Percentiles rank a stretch among this genome's conserved stretches.
Evolutionary conservation across 2,113 vertebrate species (phyloP).

Genomic region (Microcebus jonahi): DNA sequence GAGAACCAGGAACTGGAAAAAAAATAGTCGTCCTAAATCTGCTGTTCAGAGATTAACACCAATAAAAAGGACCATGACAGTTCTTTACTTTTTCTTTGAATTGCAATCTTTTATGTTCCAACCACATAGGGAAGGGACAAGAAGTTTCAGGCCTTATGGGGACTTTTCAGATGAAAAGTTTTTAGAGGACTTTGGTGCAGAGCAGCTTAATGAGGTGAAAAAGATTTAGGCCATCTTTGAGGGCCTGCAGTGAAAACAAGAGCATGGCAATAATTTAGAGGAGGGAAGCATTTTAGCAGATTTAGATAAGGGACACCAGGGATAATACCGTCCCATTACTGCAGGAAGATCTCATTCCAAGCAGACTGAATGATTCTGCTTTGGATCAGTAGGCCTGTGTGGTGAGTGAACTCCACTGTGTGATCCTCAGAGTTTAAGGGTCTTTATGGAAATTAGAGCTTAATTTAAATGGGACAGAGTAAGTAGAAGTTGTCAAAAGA

Average conservation of each 20-base stretch:
- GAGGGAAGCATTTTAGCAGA: constrained; percentile 21
- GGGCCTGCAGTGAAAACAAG: constrained; percentile 48
- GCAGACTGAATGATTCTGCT: not conserved
- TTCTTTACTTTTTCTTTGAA: constrained; percentile 75
- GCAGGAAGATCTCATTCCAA: not conserved
- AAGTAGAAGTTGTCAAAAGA: not conserved
- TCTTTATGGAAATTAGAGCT: constrained; percentile 20
- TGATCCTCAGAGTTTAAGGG: not conserved
- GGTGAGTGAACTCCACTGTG: not conserved
- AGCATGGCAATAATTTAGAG: constrained; percentile 9
- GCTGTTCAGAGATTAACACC: constrained; percentile 65
- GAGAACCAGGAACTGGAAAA: constrained; percentile 62
- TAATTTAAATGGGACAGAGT: not conserved
- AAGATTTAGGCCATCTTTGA: constrained; percentile 62
- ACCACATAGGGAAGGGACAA: not conserved
- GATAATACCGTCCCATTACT: not conserved
- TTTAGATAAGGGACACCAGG: not conserved
- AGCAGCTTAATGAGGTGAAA: constrained; percentile 65
- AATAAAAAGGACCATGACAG: constrained; percentile 53
- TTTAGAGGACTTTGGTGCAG: constrained; percentile 47
- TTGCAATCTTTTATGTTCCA: constrained; percentile 34
- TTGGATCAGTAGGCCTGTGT: not conserved
- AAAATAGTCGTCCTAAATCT: constrained; percentile 44
- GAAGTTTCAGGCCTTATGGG: constrained; percentile 52
- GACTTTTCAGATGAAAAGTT: not conserved